phyloP scores from a whole-genome alignment of 2,113 vertebrate genomes.

The Brachyhypopomus occidentalis region DNA sequence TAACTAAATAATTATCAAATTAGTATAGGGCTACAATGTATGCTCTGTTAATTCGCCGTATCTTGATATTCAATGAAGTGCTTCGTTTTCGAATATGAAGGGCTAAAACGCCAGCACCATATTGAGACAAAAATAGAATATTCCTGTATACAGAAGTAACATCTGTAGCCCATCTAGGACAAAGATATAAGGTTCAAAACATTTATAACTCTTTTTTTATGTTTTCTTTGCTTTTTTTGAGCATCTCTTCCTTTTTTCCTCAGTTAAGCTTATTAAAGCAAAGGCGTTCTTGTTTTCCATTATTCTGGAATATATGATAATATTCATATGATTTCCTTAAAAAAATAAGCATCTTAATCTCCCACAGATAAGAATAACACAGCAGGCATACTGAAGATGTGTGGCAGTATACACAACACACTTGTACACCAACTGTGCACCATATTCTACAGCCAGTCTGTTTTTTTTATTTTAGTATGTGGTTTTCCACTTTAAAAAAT shows the following conservation, averaged over 20 bases:
- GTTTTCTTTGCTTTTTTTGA: background rate
- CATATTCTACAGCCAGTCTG: background rate
- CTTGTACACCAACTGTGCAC: background rate
- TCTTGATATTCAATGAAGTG: background rate
- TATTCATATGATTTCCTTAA: background rate
- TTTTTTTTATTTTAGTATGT: background rate
- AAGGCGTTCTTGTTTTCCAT: no score
- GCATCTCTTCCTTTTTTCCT: background rate
- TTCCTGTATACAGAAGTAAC: background rate
- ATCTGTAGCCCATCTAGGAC: slow-evolving; percentile 4
- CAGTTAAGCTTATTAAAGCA: background rate
- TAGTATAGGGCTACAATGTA: no score
- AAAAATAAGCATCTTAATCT: slow-evolving; percentile 10
- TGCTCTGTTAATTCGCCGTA: background rate
- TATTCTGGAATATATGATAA: background rate
- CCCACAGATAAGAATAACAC: background rate
- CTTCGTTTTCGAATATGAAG: background rate
- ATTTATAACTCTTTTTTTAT: background rate
- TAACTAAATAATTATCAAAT: background rate
- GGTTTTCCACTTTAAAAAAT: no score
- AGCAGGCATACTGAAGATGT: background rate
- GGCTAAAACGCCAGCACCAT: slow-evolving; percentile 7
- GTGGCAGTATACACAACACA: background rate
- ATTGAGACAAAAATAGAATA: background rate
- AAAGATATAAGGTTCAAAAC: background rate